Conservation (phyloP, 2,888 invertebrate genomes). For the Penaeus monodon region DNA sequence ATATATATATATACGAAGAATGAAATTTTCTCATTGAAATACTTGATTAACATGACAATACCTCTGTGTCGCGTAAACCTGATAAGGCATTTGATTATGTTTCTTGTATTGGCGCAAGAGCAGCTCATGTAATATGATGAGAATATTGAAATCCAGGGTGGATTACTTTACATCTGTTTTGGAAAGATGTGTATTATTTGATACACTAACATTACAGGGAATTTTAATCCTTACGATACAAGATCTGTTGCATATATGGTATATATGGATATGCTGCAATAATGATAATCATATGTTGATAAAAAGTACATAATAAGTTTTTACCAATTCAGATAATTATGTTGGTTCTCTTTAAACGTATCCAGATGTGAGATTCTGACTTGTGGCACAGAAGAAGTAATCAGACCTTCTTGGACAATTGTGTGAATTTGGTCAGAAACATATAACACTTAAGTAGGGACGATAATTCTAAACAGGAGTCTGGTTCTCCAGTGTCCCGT, state of each 20-base stretch:
- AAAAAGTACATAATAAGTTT: constrained; percentile 4
- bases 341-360: constrained; percentile 27
- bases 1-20: constrained; percentile 3
- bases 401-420: constrained; percentile 31
- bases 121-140: not conserved
- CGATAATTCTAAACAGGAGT: constrained; percentile 21
- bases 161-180: not conserved
- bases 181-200: constrained; percentile 1
- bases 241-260: constrained; percentile 5
- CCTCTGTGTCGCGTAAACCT: too few species aligned
- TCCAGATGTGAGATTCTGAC: constrained; percentile 32
- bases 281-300: constrained; percentile 4
- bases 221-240: constrained; percentile 14
- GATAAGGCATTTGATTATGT: not conserved
- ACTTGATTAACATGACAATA: not conserved
- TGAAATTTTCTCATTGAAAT: too few species aligned
- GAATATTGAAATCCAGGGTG: not conserved
- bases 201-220: constrained; percentile 37
- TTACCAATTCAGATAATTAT: constrained; percentile 15
- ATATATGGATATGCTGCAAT: constrained; percentile 14
- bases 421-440: constrained; percentile 20
- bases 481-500: constrained; percentile 18
- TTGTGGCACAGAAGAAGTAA: constrained; percentile 2
- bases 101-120: not conserved
- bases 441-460: constrained; percentile 23